A percentile compares a stretch with the other conserved stretches of the same genome.
phyloP scores from a whole-genome alignment of 2,888 invertebrate genomes.

The Torymus auratus region DNA sequence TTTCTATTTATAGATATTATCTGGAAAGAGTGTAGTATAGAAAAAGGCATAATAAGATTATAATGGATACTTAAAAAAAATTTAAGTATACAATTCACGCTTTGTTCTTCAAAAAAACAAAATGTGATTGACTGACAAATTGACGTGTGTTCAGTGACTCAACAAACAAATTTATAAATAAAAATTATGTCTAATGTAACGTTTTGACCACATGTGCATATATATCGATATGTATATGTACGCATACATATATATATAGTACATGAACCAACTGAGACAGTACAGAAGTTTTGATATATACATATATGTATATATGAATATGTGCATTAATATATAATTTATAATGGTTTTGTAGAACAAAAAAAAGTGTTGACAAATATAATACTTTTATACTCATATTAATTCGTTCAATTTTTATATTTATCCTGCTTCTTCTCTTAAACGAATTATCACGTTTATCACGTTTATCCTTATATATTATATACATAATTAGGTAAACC shows the following conservation, averaged over 20 bases:
- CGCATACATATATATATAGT: not conserved
- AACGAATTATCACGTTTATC: not conserved
- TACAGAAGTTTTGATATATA: constrained; percentile 3
- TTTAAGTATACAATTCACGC: constrained; percentile 38
- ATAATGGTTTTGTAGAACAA: constrained; percentile 53
- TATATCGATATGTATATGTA: constrained; percentile 27
- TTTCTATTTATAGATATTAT: constrained; percentile 54
- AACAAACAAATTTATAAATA: constrained; percentile 43
- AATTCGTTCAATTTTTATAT: constrained; percentile 58
- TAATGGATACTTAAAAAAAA: constrained; percentile 37
- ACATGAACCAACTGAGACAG: not conserved
- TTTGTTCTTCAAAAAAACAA: constrained; percentile 49
- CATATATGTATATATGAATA: constrained; percentile 47
- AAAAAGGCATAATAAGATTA: constrained; percentile 51
- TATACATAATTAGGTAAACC: constrained; percentile 15
- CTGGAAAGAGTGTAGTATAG: constrained; percentile 52
- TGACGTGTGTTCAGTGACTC: constrained; percentile 55
- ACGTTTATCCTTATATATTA: not conserved
- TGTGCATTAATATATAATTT: constrained; percentile 49
- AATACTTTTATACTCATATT: constrained; percentile 54
- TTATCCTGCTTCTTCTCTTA: constrained; percentile 59
- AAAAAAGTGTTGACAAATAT: constrained; percentile 51
- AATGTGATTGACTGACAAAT: constrained; percentile 57
- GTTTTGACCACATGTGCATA: constrained; percentile 42
- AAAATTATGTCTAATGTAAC: constrained; percentile 42